These are phyloP conservation scores for Oedothorax gibbosus DNA, from an alignment of 1,140 invertebrate genomes.

Conservation along the genomic window DNA sequence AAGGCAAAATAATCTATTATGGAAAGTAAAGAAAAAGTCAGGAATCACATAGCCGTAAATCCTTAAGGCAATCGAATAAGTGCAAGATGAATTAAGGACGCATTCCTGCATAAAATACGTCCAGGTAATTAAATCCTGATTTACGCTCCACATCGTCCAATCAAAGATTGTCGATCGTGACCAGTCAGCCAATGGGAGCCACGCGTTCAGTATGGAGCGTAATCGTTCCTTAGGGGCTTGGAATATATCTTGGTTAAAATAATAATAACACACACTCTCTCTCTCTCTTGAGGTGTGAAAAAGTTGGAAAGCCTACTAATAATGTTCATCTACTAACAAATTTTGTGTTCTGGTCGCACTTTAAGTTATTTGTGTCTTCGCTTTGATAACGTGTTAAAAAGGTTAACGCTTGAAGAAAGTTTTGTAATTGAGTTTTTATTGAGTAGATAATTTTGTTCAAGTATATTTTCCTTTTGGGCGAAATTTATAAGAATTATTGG, in stretches of 20 bases:
- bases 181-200: slow-evolving; percentile 15
- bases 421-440: too few species aligned
- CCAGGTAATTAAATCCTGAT: slow-evolving; percentile 54
- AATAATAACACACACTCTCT: neutral
- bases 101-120: slow-evolving; percentile 43
- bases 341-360: too few species aligned
- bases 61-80: slow-evolving; percentile 29
- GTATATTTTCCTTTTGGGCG: too few species aligned
- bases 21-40: too few species aligned
- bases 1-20: too few species aligned
- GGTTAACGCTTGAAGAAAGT: too few species aligned
- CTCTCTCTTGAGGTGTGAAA: neutral
- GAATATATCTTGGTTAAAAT: neutral
- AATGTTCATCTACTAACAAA: too few species aligned
- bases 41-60: neutral
- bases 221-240: neutral
- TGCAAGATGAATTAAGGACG: slow-evolving; percentile 41
- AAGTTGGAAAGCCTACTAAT: too few species aligned
- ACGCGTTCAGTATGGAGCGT: neutral
- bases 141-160: slow-evolving; percentile 43
- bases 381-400: too few species aligned
- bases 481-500: too few species aligned
- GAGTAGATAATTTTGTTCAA: too few species aligned
- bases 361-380: too few species aligned
- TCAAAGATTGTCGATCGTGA: slow-evolving; percentile 10